These are phyloP conservation scores for Scolopax mira DNA, from an alignment of 2,113 vertebrate species.

Conservation along the genomic window DNA sequence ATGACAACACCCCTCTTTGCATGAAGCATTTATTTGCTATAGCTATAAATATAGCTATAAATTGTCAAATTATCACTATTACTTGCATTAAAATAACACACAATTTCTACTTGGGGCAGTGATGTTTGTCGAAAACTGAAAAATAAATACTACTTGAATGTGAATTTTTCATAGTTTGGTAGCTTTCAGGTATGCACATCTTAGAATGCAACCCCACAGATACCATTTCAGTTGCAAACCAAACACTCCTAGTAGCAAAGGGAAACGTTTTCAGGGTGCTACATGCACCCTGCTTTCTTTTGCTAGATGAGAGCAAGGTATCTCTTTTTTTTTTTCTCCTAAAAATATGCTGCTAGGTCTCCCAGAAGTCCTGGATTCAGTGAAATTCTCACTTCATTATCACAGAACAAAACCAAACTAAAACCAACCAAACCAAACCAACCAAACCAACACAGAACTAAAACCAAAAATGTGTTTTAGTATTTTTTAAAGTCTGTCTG, in stretches of 20 bases:
- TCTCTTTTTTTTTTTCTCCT: background rate
- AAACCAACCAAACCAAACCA: too few species aligned
- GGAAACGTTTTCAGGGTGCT: background rate
- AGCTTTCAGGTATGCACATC: background rate
- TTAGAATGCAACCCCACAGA: background rate
- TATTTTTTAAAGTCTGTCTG: background rate
- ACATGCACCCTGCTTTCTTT: background rate
- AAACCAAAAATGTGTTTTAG: background rate
- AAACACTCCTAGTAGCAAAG: background rate
- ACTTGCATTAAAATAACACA: accelerated
- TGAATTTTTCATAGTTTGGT: background rate
- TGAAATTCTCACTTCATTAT: background rate
- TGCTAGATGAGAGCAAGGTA: background rate
- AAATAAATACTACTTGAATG: background rate
- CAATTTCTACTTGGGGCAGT: background rate
- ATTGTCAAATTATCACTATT: background rate
- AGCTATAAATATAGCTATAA: background rate
- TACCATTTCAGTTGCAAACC: background rate
- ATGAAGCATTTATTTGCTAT: background rate
- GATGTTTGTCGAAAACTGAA: background rate
- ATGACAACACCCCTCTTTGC: background rate
- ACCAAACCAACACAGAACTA: too few species aligned
- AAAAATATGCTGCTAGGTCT: background rate
- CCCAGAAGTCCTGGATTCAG: background rate
- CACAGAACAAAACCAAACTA: background rate